Percentiles rank a stretch among this genome's conserved stretches.
phyloP scores from a whole-genome alignment of 2,888 invertebrate species.

The Drosophila tripunctata region DNA sequence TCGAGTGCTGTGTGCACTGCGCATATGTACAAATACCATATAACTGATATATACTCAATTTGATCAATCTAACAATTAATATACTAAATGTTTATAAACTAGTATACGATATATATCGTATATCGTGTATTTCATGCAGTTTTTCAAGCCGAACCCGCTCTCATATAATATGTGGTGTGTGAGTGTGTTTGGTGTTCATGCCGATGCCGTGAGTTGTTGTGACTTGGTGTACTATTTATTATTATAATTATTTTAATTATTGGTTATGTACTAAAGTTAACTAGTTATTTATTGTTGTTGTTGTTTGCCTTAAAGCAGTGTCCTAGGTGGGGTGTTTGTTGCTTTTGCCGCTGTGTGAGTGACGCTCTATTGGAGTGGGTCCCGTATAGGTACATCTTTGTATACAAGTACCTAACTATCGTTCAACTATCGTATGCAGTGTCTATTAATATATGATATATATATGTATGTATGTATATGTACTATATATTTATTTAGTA shows the following conservation, averaged over 20 bases:
- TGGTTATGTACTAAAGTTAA: constrained; percentile 40
- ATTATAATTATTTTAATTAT: not conserved
- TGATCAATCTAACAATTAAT: constrained; percentile 5
- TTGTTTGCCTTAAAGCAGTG: constrained; percentile 75
- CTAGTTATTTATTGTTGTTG: constrained; percentile 53
- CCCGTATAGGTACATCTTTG: constrained; percentile 62
- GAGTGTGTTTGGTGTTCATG: constrained; percentile 10
- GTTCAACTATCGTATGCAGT: constrained; percentile 39
- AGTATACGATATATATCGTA: constrained; percentile 12
- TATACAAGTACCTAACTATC: constrained; percentile 48
- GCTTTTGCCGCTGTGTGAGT: constrained; percentile 64
- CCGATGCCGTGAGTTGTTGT: constrained; percentile 16
- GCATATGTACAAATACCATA: constrained; percentile 46
- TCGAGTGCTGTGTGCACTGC: constrained; percentile 42
- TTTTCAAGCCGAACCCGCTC: constrained; percentile 48
- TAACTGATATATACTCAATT: constrained; percentile 35
- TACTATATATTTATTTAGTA: not conserved
- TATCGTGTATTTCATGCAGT: constrained; percentile 24
- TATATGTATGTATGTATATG: too few species aligned
- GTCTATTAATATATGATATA: too few species aligned
- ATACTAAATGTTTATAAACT: constrained; percentile 1
- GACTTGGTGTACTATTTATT: constrained; percentile 13
- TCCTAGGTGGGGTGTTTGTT: constrained; percentile 77
- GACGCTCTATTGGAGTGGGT: constrained; percentile 72
- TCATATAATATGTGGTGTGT: too few species aligned